A percentile compares a stretch with the other conserved stretches of the same genome.
phyloP scores from a whole-genome alignment of 2,888 invertebrate genomes.

The Eumacrocentrus americanus region DNA sequence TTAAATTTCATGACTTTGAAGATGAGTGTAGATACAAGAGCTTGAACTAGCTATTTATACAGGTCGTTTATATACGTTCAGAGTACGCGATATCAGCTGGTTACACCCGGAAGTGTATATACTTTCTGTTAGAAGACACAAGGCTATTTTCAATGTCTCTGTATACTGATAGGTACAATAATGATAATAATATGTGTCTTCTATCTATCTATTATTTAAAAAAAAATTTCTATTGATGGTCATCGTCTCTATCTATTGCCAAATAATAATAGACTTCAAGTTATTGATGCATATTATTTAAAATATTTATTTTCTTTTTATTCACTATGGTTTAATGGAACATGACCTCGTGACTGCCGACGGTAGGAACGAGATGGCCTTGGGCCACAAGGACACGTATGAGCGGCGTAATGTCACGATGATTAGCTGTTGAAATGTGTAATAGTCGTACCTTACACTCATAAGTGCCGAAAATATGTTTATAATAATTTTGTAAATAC shows the following conservation, averaged over 20 bases:
- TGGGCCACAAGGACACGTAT: slow-evolving; percentile 27
- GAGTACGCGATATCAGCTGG: neutral
- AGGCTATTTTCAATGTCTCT: slow-evolving; percentile 58
- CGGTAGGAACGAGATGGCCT: slow-evolving; percentile 24
- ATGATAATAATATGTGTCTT: too few relatives aligned
- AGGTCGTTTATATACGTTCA: too few relatives aligned
- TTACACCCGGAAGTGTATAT: slow-evolving; percentile 55
- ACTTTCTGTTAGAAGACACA: slow-evolving; percentile 41
- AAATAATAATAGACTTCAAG: too few relatives aligned
- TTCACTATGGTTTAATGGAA: slow-evolving; percentile 35
- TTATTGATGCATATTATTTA: too few relatives aligned
- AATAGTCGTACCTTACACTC: too few relatives aligned
- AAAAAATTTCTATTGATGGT: neutral
- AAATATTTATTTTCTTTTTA: slow-evolving; percentile 24
- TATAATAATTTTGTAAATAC: neutral
- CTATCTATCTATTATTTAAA: neutral
- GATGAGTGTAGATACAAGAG: too few relatives aligned
- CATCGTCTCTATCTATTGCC: too few relatives aligned
- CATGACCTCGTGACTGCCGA: slow-evolving; percentile 35
- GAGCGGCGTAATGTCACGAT: slow-evolving; percentile 27
- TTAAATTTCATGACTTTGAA: too few relatives aligned
- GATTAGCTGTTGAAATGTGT: slow-evolving; percentile 20
- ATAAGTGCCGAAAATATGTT: slow-evolving; percentile 9
- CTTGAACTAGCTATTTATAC: too few relatives aligned
- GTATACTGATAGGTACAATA: slow-evolving; percentile 45